Evolutionary conservation across 2,888 invertebrate genomes (phyloP), one percentile per base, ranked within the genome.

Genomic region (Melanostoma scalare): DNA sequence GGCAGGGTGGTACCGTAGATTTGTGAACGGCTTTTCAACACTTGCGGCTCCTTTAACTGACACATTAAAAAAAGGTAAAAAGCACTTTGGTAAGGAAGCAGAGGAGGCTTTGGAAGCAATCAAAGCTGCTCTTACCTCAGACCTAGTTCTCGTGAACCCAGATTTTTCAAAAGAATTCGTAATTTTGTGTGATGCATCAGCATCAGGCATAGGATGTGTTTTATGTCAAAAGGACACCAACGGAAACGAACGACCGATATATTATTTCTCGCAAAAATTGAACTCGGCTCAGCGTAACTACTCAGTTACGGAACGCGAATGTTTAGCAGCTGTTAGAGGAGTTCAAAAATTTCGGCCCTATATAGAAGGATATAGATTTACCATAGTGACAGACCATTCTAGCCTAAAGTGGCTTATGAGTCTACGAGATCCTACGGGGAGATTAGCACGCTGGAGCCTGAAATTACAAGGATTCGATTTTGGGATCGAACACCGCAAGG

Each of bases 1-100:
- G 52, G 6, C 65, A 2, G 65, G 65, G 5, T 65, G 65, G 52
- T 52, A 52, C 4, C 10, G 65, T 4, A 3, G 50, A 6, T 65
- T 65, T 9, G 10, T 67, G 9, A 10, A 33, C 0, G 38, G 44
- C 8, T 10, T 31, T 42, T 82, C 85, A 3, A 20, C 75, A 2
- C 6, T 85, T 0, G 78, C 86, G 0, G 58, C 81, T 0, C 79
- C 81, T 3, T 52, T 86, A 35, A 82, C 85, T 1, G 56, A 87
- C 3, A 20, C 30, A 1, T 8, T 50, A 1, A 50, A 50, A 8
- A 50, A 50, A 50, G 31, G 50, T 8, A 50, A 36, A 31, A 35
- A 35, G 3, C 6, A 36, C 5, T 53, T 53, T 6, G 10, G 10
- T 6, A 1, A 53, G 6, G 9, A 36, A 36, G 53, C 53, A 20